A percentile compares a stretch with the other conserved stretches of the same genome.
Evolutionary conservation across 2,888 invertebrate genomes (phyloP).

Genomic region (Brachypterus glaber): DNA sequence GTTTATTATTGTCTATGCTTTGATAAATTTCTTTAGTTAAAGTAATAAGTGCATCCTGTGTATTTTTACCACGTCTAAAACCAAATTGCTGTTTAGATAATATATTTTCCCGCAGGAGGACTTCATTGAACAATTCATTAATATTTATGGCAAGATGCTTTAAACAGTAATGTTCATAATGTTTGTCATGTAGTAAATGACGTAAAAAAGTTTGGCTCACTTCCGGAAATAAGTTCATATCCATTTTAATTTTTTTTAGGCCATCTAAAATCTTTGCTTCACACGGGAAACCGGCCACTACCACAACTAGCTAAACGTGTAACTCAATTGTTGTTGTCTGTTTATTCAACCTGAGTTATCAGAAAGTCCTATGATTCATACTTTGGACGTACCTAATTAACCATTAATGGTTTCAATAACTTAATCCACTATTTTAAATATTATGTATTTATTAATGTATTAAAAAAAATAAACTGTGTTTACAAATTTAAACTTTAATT

Average conservation of each 20-base stretch:
- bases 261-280: constrained; percentile 14
- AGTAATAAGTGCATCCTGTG: too few species aligned
- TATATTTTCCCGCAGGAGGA: too few species aligned
- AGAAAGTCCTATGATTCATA: constrained; percentile 11
- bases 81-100: too few species aligned
- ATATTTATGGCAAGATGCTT: constrained; percentile 27
- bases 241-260: constrained; percentile 31
- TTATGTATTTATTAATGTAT: constrained; percentile 8
- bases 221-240: constrained; percentile 29
- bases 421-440: background rate
- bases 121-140: constrained; percentile 15
- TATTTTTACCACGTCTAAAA: too few species aligned
- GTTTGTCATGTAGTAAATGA: constrained; percentile 30
- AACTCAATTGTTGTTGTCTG: constrained; percentile 10
- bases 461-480: background rate
- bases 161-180: constrained; percentile 31
- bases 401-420: background rate
- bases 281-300: constrained; percentile 15
- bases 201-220: constrained; percentile 24
- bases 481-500: background rate
- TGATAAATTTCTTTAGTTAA: too few species aligned
- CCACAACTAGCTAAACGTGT: constrained; percentile 16
- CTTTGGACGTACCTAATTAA: constrained; percentile 7
- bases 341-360: background rate
- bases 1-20: too few species aligned